Conservation (phyloP, 2,888 invertebrate genomes). For the Gasteruption jaculator region DNA sequence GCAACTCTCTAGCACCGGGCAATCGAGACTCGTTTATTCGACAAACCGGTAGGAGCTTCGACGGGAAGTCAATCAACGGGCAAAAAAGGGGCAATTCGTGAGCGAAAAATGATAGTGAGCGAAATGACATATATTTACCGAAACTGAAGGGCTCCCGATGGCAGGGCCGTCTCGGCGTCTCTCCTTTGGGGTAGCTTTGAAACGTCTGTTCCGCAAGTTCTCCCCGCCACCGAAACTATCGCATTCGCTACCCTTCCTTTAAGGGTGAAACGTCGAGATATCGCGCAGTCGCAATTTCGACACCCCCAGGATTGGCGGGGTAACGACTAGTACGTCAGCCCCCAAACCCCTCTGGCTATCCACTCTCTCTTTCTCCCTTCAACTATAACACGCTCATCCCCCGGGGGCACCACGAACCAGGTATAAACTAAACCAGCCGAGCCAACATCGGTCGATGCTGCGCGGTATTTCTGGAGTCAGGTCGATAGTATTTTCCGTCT, state of each 20-base stretch:
- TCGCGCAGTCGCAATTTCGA: slow-evolving; percentile 32
- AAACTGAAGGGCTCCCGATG: slow-evolving; percentile 49
- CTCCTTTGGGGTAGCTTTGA: slow-evolving; percentile 49
- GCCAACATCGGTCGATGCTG: slow-evolving; percentile 49
- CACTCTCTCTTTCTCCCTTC: slow-evolving; percentile 18
- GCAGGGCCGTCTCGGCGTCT: slow-evolving; percentile 50
- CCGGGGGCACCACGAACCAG: slow-evolving; percentile 30
- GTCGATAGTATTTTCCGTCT: too few relatives aligned
- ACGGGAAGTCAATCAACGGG: slow-evolving; percentile 6
- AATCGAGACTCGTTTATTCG: too few relatives aligned
- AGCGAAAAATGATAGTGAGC: slow-evolving; percentile 17
- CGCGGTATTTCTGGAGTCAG: slow-evolving; percentile 50
- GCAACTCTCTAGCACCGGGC: too few relatives aligned
- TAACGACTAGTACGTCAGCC: slow-evolving; percentile 35
- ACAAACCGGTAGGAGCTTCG: background rate
- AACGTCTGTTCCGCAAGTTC: slow-evolving; percentile 49
- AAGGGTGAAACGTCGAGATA: slow-evolving; percentile 16
- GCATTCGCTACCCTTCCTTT: slow-evolving; percentile 22
- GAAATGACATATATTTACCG: slow-evolving; percentile 41
- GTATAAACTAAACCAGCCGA: slow-evolving; percentile 35
- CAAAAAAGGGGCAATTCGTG: slow-evolving; percentile 14
- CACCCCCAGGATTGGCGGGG: slow-evolving; percentile 37
- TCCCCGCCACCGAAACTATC: slow-evolving; percentile 47
- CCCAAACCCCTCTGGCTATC: slow-evolving; percentile 26
- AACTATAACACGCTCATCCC: slow-evolving; percentile 18